phyloP scores from a whole-genome alignment of 2,888 invertebrate species.

The Stenolophus ochropezus region DNA sequence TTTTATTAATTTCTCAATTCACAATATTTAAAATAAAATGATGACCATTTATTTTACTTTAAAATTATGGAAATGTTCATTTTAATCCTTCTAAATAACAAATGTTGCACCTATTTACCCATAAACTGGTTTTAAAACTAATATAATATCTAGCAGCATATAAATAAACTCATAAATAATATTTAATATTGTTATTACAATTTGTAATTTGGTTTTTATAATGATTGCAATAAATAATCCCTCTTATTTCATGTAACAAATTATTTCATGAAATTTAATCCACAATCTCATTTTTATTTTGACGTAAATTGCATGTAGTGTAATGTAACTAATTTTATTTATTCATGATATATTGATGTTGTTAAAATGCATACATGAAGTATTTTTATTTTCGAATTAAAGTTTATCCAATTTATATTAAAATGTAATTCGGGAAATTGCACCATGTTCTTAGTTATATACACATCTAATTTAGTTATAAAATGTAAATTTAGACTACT shows the following conservation, averaged over 20 bases:
- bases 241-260: not conserved
- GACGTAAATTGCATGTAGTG: not conserved
- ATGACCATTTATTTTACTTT: too few species aligned
- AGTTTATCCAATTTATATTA: slow-evolving; percentile 4
- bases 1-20: too few species aligned
- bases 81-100: too few species aligned
- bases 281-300: not conserved
- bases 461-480: slow-evolving; percentile 14
- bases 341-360: not conserved
- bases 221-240: too few species aligned
- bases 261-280: not conserved
- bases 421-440: slow-evolving; percentile 18
- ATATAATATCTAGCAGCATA: too few species aligned
- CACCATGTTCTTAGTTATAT: not conserved
- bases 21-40: too few species aligned
- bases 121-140: too few species aligned
- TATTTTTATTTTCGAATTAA: not conserved
- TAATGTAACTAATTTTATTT: not conserved
- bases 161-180: too few species aligned
- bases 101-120: too few species aligned
- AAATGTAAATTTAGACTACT: slow-evolving; percentile 27
- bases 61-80: too few species aligned
- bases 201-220: too few species aligned
- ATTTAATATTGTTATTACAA: too few species aligned
- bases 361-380: not conserved